phyloP scores from a whole-genome alignment of 2,888 invertebrate species.

The Microctonus brassicae region DNA sequence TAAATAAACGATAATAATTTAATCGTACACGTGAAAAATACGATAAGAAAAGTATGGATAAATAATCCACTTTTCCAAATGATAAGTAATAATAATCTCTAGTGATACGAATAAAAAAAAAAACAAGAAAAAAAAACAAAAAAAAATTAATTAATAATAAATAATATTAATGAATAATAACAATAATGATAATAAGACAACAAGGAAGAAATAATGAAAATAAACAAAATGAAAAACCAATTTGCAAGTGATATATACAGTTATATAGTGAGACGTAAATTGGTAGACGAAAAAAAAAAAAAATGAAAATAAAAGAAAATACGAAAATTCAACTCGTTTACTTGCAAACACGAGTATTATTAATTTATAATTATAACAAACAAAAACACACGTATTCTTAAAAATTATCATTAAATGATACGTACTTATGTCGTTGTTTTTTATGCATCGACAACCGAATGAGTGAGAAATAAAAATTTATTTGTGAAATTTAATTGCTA shows the following conservation, averaged over 20 bases:
- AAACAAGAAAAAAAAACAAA: constrained; percentile 27
- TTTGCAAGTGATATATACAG: constrained; percentile 49
- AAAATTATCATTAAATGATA: constrained; percentile 42
- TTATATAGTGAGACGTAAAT: constrained; percentile 39
- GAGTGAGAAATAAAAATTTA: constrained; percentile 33
- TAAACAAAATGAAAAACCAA: constrained; percentile 37
- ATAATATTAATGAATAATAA: constrained; percentile 54
- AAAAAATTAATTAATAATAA: constrained; percentile 27
- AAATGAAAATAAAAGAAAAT: constrained; percentile 34
- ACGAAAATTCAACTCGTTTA: constrained; percentile 31
- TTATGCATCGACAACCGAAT: constrained; percentile 27
- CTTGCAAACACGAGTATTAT: constrained; percentile 49
- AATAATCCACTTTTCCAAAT: constrained; percentile 34
- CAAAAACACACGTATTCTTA: constrained; percentile 30
- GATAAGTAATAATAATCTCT: constrained; percentile 9
- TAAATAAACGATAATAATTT: constrained; percentile 44
- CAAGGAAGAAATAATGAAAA: constrained; percentile 13
- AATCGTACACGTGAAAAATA: constrained; percentile 34
- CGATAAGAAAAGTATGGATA: constrained; percentile 26
- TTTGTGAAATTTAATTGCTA: constrained; percentile 1
- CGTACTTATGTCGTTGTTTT: constrained; percentile 43
- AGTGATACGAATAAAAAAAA: constrained; percentile 17
- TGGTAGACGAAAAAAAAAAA: constrained; percentile 32
- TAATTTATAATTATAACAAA: constrained; percentile 46
- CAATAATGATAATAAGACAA: constrained; percentile 52